These are phyloP conservation scores for Magallana ariakensis DNA, from an alignment of 1,140 invertebrate genomes.

Conservation along the genomic window DNA sequence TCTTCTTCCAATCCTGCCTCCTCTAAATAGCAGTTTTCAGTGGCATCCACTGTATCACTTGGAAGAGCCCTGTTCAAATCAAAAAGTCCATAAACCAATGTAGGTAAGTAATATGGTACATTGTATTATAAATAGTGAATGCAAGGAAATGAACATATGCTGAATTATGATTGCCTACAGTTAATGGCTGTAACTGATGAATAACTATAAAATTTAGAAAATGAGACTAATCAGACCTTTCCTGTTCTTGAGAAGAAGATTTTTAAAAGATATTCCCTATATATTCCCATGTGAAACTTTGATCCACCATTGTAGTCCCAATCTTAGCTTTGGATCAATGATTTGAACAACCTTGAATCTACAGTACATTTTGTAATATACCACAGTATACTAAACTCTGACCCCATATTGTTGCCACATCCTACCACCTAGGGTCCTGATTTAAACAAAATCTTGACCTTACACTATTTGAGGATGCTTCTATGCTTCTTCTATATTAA, in stretches of 20 bases:
- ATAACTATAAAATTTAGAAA: conserved; percentile 18
- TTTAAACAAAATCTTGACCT: conserved; percentile 16
- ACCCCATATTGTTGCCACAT: conserved; percentile 4
- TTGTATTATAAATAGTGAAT: neutral
- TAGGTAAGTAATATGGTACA: no score
- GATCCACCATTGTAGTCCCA: no score
- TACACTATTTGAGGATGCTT: neutral
- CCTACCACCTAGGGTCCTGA: neutral
- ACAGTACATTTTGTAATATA: conserved; percentile 17
- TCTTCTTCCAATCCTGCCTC: conserved; percentile 18
- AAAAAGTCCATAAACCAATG: no score
- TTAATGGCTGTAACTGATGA: conserved; percentile 15
- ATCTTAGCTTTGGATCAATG: no score
- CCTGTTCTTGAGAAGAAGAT: no score
- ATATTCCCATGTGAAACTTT: no score
- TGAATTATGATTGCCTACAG: conserved; percentile 15
- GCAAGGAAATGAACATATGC: conserved; percentile 15
- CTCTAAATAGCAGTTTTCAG: neutral
- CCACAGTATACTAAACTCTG: conserved; percentile 15
- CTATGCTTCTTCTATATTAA: no score
- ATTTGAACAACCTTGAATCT: neutral
- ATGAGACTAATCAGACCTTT: conserved; percentile 15
- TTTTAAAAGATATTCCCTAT: no score
- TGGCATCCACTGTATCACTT: neutral
- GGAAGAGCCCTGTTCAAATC: no score